Evolutionary conservation across 1,140 invertebrate species (phyloP).

Genomic region (Oryzaephilus surinamensis): DNA sequence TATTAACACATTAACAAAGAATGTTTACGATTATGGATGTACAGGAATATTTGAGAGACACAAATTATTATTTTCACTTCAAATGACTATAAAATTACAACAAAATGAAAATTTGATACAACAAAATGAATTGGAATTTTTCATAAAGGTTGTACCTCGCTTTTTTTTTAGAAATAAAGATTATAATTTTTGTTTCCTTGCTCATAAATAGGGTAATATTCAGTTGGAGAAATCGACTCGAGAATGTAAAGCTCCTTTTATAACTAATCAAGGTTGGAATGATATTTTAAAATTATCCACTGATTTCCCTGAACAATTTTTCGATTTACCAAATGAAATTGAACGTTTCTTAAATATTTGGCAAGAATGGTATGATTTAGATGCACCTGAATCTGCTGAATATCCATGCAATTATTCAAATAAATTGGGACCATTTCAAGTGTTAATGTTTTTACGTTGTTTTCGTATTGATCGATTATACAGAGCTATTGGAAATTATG

Average conservation of each 20-base stretch:
- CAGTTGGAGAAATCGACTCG: conserved; percentile 59
- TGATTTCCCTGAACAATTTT: conserved; percentile 60
- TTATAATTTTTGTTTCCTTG: too few relatives aligned
- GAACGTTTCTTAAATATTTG: conserved; percentile 47
- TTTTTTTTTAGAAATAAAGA: too few relatives aligned
- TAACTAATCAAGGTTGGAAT: conserved; percentile 62
- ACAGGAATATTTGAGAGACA: conserved; percentile 86
- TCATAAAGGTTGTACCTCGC: too few relatives aligned
- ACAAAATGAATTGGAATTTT: conserved; percentile 75
- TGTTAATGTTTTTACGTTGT: conserved; percentile 72
- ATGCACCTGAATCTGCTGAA: conserved; percentile 58
- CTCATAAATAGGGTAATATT: conserved; percentile 49
- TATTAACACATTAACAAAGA: conserved; percentile 70
- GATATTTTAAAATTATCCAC: conserved; percentile 61
- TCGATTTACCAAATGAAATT: conserved; percentile 54
- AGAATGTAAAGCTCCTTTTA: conserved; percentile 58
- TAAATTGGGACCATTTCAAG: conserved; percentile 55
- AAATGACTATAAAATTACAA: conserved; percentile 76
- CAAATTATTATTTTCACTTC: conserved; percentile 82
- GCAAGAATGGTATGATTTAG: conserved; percentile 75
- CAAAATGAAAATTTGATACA: conserved; percentile 49
- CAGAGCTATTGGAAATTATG: conserved; percentile 65
- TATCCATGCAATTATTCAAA: conserved; percentile 59
- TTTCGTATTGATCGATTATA: conserved; percentile 81
- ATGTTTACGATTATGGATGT: conserved; percentile 82